phyloP scores from a whole-genome alignment of 2,797 vertebrate species.

The Pangasius mekongensis region DNA sequence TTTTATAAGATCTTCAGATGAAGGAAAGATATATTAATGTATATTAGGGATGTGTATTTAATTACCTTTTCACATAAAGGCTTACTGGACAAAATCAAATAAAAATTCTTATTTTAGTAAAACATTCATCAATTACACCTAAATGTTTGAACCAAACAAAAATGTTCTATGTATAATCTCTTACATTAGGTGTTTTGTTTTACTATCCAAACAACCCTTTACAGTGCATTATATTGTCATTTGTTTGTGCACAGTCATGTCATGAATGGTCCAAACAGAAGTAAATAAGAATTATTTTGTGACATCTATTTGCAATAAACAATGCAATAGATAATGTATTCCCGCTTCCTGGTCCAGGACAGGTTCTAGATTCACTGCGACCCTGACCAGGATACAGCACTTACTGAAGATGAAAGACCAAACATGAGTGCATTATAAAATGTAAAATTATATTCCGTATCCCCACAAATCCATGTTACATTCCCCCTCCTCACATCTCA shows the following conservation, averaged over 20 bases:
- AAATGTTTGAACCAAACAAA: not conserved
- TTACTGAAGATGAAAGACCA: not conserved
- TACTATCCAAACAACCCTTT: not conserved
- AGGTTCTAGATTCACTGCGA: not conserved
- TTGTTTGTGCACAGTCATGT: not conserved
- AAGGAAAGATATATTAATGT: not conserved
- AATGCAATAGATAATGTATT: not conserved
- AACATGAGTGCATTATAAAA: not conserved
- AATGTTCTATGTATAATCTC: not conserved
- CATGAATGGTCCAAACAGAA: not conserved
- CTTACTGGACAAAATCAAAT: not conserved
- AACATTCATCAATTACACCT: not conserved
- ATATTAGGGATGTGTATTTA: not conserved
- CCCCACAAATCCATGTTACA: constrained; percentile 7
- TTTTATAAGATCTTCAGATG: not conserved
- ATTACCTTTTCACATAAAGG: not conserved
- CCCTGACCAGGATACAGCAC: not conserved
- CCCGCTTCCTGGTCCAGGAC: no score
- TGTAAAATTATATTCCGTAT: constrained; percentile 64
- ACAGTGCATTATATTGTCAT: not conserved
- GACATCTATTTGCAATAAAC: not conserved
- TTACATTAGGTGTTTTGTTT: not conserved
- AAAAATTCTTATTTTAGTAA: not conserved
- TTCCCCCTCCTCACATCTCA: constrained; percentile 36
- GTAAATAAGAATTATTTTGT: not conserved